Evolutionary conservation across 2,888 invertebrate species (phyloP).

Genomic region (Lycophotia porphyrea): DNA sequence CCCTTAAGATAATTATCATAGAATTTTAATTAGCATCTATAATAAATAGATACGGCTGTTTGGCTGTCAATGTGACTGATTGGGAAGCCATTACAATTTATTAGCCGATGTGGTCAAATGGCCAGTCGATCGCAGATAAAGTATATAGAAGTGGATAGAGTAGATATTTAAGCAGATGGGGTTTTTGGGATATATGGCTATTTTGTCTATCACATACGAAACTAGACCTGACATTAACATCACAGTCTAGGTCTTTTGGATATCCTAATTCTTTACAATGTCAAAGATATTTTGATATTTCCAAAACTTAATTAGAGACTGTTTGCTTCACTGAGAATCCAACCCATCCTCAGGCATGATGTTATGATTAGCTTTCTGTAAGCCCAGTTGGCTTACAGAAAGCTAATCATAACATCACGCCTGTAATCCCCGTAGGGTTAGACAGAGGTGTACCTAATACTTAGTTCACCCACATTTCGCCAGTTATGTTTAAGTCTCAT

Average conservation of each 20-base stretch:
- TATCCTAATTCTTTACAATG: background rate
- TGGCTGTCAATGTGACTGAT: constrained; percentile 77
- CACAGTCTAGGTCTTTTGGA: background rate
- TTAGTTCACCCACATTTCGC: too few relatives aligned
- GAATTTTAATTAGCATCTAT: constrained; percentile 65
- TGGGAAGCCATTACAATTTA: constrained; percentile 75
- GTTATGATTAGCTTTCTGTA: too few relatives aligned
- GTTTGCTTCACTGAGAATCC: background rate
- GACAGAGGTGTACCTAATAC: too few relatives aligned
- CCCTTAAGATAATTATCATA: constrained; percentile 50
- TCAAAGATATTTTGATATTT: background rate
- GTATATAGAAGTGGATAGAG: constrained; percentile 37
- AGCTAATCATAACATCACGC: too few relatives aligned
- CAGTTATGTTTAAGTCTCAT: too few relatives aligned
- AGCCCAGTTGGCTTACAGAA: too few relatives aligned
- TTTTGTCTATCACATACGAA: background rate
- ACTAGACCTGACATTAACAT: background rate
- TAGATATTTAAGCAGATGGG: constrained; percentile 16
- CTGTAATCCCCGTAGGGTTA: too few relatives aligned
- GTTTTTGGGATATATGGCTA: background rate
- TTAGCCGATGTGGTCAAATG: constrained; percentile 76
- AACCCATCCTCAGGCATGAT: background rate
- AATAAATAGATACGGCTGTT: constrained; percentile 63
- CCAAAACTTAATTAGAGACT: background rate
- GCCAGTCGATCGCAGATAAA: constrained; percentile 76